These are phyloP conservation scores for Smithornis capensis DNA, from an alignment of 2,113 vertebrate genomes.

Conservation along the genomic window DNA sequence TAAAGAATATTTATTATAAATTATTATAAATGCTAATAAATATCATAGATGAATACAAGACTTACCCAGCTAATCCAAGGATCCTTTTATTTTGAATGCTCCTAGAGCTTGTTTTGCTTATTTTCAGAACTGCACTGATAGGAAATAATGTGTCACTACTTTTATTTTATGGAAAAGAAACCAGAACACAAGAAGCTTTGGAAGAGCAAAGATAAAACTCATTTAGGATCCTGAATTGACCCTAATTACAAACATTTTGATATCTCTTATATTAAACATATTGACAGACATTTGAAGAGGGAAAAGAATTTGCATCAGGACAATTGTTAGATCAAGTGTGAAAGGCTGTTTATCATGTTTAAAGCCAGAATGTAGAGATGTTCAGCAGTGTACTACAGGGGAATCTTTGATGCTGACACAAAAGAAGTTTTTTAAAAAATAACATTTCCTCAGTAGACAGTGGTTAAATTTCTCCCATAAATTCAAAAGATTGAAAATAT, in stretches of 20 bases:
- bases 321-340: background rate
- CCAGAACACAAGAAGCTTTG: background rate
- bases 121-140: background rate
- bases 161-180: background rate
- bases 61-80: background rate
- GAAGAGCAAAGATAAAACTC: background rate
- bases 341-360: background rate
- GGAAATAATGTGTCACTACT: background rate
- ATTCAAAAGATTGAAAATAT: background rate
- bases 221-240: background rate
- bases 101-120: background rate
- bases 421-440: background rate
- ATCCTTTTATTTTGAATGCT: background rate
- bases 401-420: conserved; percentile 1
- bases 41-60: background rate
- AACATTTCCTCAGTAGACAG: background rate
- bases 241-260: background rate
- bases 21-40: background rate
- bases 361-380: background rate
- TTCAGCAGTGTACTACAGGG: background rate
- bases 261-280: background rate
- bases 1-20: background rate
- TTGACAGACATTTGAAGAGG: background rate
- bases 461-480: conserved; percentile 18
- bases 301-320: background rate